Conservation (phyloP, 2,888 invertebrate genomes). For the Liopterus haemorrhoidalis region DNA sequence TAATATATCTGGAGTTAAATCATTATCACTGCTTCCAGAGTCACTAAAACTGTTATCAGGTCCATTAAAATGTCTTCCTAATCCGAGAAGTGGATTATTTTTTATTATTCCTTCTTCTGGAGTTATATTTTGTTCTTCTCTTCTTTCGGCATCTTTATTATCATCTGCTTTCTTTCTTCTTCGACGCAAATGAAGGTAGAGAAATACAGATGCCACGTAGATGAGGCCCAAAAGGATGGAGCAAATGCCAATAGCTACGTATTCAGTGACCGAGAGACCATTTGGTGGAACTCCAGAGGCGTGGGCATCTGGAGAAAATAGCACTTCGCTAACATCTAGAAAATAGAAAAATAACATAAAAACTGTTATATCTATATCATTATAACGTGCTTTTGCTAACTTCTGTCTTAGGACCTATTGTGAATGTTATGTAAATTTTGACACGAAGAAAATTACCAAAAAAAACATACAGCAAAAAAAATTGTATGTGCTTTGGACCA, state of each 20-base stretch:
- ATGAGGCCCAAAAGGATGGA: constrained; percentile 79
- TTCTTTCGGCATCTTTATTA: constrained; percentile 29
- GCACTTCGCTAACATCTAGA: constrained; percentile 73
- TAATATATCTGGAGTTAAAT: constrained; percentile 49
- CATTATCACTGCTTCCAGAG: constrained; percentile 62
- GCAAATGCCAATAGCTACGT: constrained; percentile 76
- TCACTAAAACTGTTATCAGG: constrained; percentile 50
- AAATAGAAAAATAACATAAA: constrained; percentile 29
- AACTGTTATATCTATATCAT: too few relatives aligned
- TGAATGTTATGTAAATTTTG: background rate
- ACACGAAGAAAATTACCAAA: background rate
- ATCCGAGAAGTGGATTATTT: constrained; percentile 64
- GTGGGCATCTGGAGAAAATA: constrained; percentile 63
- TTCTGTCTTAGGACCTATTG: too few relatives aligned
- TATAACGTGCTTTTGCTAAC: too few relatives aligned
- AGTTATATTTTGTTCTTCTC: constrained; percentile 39
- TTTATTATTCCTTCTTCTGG: constrained; percentile 66
- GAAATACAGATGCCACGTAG: constrained; percentile 78
- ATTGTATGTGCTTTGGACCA: too few relatives aligned
- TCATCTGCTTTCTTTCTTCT: constrained; percentile 46
- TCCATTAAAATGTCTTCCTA: constrained; percentile 59
- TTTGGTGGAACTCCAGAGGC: constrained; percentile 49
- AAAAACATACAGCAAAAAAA: background rate
- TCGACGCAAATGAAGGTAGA: constrained; percentile 73
- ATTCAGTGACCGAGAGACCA: constrained; percentile 68